Evolutionary conservation across 2,888 invertebrate species (phyloP), one percentile per base, ranked within the genome.

Genomic region (Phasia obesa): DNA sequence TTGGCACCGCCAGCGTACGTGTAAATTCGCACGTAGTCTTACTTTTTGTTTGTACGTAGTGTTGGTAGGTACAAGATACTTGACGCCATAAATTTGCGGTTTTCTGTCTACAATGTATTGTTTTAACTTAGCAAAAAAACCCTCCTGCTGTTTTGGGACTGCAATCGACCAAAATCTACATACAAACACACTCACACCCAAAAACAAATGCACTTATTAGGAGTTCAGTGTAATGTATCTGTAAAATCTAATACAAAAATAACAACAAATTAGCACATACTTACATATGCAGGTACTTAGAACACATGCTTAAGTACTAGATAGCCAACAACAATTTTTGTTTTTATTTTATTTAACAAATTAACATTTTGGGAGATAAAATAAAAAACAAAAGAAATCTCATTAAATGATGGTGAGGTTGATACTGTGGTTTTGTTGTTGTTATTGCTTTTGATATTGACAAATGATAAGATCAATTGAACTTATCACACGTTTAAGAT

Each of bases 71-170:
- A 35, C 11, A 11, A 67, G 69, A 69, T 64, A 69, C 15, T 75
- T 64, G 80, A 75, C 74, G 69, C 80, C 74, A 69, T 75, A 57
- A 69, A 75, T 7, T 13, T 75, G 81, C 44, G 70, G 62, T 81
- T 81, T 64, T 55, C n/a, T 67, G 25, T 21, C 23, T 42, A 59
- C 21, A 71, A 64, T 38, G 42, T 65, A 71, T 65, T 65, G 59
- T 59, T 71, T 59, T 73, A 55, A 44, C 11, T 38, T 38, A 42
- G 25, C n/a, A n/a, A n/a, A n/a, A 57, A 19, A 49, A 44, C 59
- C 59, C 65, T 79, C 23, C 51, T 69, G 42, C 51, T 53, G 23
- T 65, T 57, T 21, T 53, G 27, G 38, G 13, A 5, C 23, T 53
- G 51, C 23, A 35, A 17, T 47, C 49, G 65, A 19, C 13, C 19